Evolutionary conservation across 1,140 invertebrate species (phyloP).

Genomic region (Holcopasites calliopsidis): DNA sequence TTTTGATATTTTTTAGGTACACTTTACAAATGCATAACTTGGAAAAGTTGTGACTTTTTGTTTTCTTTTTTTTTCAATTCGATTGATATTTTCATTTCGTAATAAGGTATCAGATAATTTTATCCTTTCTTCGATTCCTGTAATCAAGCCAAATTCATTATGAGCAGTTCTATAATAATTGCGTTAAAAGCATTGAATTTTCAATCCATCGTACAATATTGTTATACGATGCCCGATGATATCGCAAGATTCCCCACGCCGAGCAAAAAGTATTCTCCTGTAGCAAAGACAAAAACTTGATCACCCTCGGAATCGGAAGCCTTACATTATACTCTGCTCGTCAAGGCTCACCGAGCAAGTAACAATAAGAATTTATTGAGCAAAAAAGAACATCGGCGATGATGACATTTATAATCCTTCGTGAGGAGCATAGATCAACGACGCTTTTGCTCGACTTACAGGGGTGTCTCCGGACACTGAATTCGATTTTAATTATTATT

Average conservation of each 20-base stretch:
- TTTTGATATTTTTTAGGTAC: too few relatives aligned
- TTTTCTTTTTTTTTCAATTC: too few relatives aligned
- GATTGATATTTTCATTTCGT: too few relatives aligned
- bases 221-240: background rate
- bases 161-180: background rate
- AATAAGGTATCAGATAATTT: too few relatives aligned
- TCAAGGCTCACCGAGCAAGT: slow-evolving; percentile 49
- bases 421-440: slow-evolving; percentile 68
- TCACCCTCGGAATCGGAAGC: slow-evolving; percentile 40
- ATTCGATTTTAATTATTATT: slow-evolving; percentile 77
- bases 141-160: too few relatives aligned
- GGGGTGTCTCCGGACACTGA: slow-evolving; percentile 63
- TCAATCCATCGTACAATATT: background rate
- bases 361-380: slow-evolving; percentile 61
- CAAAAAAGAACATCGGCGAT: slow-evolving; percentile 44
- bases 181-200: background rate
- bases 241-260: background rate
- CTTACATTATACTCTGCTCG: slow-evolving; percentile 30
- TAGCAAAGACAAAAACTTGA: slow-evolving; percentile 55
- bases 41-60: too few relatives aligned
- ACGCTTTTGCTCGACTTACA: slow-evolving; percentile 72
- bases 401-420: slow-evolving; percentile 71
- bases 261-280: slow-evolving; percentile 27
- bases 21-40: too few relatives aligned
- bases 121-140: too few relatives aligned